Percentiles rank a stretch among this genome's conserved stretches.
These are phyloP conservation scores for Dasyprocta punctata DNA, from an alignment of 2,113 vertebrate species.

Conservation along the genomic window DNA sequence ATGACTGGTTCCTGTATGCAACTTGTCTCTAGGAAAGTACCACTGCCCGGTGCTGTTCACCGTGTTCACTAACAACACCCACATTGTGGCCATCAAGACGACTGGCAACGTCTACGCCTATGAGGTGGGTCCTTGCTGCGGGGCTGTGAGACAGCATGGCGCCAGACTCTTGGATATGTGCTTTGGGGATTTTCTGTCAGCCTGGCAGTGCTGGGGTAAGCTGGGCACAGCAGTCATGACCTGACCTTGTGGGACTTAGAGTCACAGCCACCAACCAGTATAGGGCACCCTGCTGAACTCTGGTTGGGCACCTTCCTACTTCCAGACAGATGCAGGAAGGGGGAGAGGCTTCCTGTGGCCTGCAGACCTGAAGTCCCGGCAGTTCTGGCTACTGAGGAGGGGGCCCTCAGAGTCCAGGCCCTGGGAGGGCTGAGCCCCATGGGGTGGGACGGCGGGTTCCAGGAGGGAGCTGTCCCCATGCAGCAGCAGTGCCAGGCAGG, in stretches of 20 bases:
- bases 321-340: background rate
- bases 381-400: background rate
- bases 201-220: background rate
- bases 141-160: background rate
- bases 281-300: background rate
- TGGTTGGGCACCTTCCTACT: background rate
- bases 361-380: background rate
- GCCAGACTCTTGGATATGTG: background rate
- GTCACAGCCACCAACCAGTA: background rate
- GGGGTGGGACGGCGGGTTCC: background rate
- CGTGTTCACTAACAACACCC: conserved; percentile 97
- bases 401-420: background rate
- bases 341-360: background rate
- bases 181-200: too few species aligned
- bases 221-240: background rate
- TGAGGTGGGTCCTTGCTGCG: conserved; percentile 87
- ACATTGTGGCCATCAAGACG: conserved; percentile 95
- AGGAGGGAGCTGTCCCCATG: background rate
- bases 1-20: background rate
- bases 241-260: background rate
- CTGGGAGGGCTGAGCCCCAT: background rate
- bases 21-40: conserved; percentile 90
- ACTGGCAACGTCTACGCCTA: conserved; percentile 96
- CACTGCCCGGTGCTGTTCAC: conserved; percentile 97
- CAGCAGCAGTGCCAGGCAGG: background rate